phyloP scores from a whole-genome alignment of 2,888 invertebrate genomes.

The Archips crataeganus region DNA sequence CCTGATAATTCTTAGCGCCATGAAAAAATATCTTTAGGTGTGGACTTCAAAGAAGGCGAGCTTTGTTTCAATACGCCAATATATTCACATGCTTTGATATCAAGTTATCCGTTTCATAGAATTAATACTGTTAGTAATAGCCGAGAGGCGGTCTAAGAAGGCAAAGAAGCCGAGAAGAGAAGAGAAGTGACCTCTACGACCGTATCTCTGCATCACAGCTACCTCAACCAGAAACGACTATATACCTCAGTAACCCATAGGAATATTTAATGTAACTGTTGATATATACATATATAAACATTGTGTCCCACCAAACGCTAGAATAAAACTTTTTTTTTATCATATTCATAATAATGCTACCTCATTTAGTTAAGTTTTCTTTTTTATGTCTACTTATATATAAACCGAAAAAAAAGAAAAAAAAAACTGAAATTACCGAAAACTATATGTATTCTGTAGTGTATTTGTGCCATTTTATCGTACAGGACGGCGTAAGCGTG shows the following conservation, averaged over 20 bases:
- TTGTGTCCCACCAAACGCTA: slow-evolving; percentile 84
- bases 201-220: slow-evolving; percentile 54
- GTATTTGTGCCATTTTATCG: slow-evolving; percentile 53
- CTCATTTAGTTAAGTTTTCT: slow-evolving; percentile 73
- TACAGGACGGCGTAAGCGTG: slow-evolving; percentile 18
- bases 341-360: slow-evolving; percentile 81
- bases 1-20: not conserved
- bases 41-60: slow-evolving; percentile 33
- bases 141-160: slow-evolving; percentile 1
- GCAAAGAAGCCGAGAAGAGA: not conserved
- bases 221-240: slow-evolving; percentile 76
- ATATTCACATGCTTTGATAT: slow-evolving; percentile 11
- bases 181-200: not conserved
- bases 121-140: slow-evolving; percentile 34
- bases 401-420: slow-evolving; percentile 36
- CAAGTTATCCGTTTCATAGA: slow-evolving; percentile 29
- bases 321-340: slow-evolving; percentile 69
- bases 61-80: slow-evolving; percentile 17
- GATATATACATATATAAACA: slow-evolving; percentile 69
- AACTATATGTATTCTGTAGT: slow-evolving; percentile 50
- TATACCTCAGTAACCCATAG: slow-evolving; percentile 83
- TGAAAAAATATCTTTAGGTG: no score
- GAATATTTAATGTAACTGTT: slow-evolving; percentile 75
- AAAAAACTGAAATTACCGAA: slow-evolving; percentile 40
- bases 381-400: slow-evolving; percentile 47